Percentiles rank a stretch among this genome's conserved stretches.
Conservation (phyloP, 2,888 invertebrate genomes). For the Malthinus seriepunctatus region DNA sequence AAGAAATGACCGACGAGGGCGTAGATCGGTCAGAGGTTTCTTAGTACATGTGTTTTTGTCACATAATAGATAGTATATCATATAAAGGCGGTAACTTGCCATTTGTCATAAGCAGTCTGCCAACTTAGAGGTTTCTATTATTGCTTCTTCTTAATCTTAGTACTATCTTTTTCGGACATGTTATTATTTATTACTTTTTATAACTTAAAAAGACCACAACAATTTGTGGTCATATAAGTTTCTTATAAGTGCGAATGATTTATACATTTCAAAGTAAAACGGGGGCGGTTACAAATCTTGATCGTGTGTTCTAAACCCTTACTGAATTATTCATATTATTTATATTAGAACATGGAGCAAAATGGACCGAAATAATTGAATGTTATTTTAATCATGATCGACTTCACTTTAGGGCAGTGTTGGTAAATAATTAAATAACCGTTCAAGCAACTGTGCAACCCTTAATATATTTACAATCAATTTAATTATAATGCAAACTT, state of each 20-base stretch:
- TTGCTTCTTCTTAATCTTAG: conserved; percentile 37
- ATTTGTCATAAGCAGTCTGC: conserved; percentile 51
- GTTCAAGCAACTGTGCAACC: not conserved
- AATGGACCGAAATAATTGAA: conserved; percentile 14
- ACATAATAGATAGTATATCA: conserved; percentile 55
- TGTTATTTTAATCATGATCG: not conserved
- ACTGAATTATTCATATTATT: conserved; percentile 20
- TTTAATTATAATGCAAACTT: not conserved
- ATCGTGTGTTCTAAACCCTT: conserved; percentile 4
- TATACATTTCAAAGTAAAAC: no score
- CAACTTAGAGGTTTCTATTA: conserved; percentile 40
- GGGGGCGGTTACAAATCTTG: no score
- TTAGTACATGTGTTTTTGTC: conserved; percentile 55
- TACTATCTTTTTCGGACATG: conserved; percentile 38
- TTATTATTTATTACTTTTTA: conserved; percentile 38
- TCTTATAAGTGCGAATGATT: no score
- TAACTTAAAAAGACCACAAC: conserved; percentile 19
- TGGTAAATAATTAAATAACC: conserved; percentile 1
- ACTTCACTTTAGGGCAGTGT: not conserved
- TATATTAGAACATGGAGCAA: not conserved
- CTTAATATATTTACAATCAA: not conserved
- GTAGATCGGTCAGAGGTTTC: conserved; percentile 48
- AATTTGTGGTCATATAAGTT: conserved; percentile 2
- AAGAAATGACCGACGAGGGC: conserved; percentile 40
- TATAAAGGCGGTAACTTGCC: conserved; percentile 45